Conservation (phyloP, 2,113 vertebrate genomes). For the Oxyura jamaicensis region DNA sequence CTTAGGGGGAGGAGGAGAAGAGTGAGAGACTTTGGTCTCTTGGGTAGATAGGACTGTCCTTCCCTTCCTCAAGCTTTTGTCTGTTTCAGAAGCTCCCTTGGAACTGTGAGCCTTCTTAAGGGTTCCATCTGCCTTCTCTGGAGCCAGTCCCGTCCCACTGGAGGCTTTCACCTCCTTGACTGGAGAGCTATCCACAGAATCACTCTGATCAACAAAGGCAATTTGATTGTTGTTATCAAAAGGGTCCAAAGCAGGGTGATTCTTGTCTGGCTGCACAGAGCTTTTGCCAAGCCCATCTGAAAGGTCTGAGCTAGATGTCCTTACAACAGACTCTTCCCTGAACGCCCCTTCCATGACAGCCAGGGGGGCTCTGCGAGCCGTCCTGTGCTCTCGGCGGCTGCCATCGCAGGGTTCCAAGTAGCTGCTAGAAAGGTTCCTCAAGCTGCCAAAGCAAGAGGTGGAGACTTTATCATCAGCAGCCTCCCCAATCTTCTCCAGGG, state of each 20-base stretch:
- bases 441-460: slow-evolving; percentile 90
- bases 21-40: slow-evolving; percentile 70
- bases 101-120: slow-evolving; percentile 72
- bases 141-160: slow-evolving; percentile 68
- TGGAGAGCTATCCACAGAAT: slow-evolving; percentile 83
- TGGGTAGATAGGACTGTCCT: slow-evolving; percentile 77
- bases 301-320: slow-evolving; percentile 70
- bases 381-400: slow-evolving; percentile 84
- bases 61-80: slow-evolving; percentile 85
- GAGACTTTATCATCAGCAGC: slow-evolving; percentile 90
- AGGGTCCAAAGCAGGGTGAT: slow-evolving; percentile 78
- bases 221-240: slow-evolving; percentile 95
- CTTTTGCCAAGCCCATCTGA: slow-evolving; percentile 79
- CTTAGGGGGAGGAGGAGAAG: slow-evolving; percentile 80
- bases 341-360: slow-evolving; percentile 90
- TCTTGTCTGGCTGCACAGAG: slow-evolving; percentile 78
- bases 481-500: slow-evolving; percentile 92
- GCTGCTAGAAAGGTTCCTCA: slow-evolving; percentile 79
- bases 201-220: slow-evolving; percentile 89
- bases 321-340: slow-evolving; percentile 79
- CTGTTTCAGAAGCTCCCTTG: slow-evolving; percentile 79
- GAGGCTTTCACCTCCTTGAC: slow-evolving; percentile 87
- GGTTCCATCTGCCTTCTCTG: slow-evolving; percentile 76
- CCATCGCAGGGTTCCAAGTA: slow-evolving; percentile 74
- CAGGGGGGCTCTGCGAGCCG: slow-evolving; percentile 85